A percentile compares a stretch with the other conserved stretches of the same genome.
Evolutionary conservation across 2,797 vertebrate genomes (phyloP).

Genomic region (Enteromius radiatus): DNA sequence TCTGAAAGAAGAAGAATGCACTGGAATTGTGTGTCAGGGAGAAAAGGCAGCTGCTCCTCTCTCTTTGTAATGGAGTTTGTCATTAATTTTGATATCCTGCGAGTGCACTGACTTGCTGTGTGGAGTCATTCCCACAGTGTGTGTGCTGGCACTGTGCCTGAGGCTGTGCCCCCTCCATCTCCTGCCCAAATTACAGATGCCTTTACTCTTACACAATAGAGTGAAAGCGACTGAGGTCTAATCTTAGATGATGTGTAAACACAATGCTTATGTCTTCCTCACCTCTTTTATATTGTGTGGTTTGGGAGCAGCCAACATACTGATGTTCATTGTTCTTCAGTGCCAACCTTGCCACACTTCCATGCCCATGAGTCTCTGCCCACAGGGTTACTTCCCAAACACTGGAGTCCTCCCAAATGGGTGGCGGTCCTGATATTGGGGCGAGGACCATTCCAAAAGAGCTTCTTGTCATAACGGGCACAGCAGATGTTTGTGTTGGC

Average conservation of each 20-base stretch:
- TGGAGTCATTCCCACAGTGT: slow-evolving; percentile 24
- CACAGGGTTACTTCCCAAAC: slow-evolving; percentile 38
- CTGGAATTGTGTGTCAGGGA: slow-evolving; percentile 1
- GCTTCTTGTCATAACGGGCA: slow-evolving; percentile 50
- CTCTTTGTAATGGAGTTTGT: slow-evolving; percentile 41
- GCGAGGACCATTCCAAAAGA: slow-evolving; percentile 50
- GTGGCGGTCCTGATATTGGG: slow-evolving; percentile 47
- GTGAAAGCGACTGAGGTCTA: slow-evolving; percentile 6
- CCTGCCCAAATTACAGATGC: slow-evolving; percentile 30
- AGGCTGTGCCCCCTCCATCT: slow-evolving; percentile 29
- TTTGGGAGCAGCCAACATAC: slow-evolving; percentile 5
- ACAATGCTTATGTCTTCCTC: background rate
- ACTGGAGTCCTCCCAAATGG: slow-evolving; percentile 44
- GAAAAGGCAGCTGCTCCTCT: slow-evolving; percentile 29
- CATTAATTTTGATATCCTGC: slow-evolving; percentile 49
- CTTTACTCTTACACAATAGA: slow-evolving; percentile 32
- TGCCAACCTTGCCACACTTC: slow-evolving; percentile 13
- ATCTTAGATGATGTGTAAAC: slow-evolving; percentile 15
- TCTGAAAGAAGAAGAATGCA: background rate
- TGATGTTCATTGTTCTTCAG: slow-evolving; percentile 37
- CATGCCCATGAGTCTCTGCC: slow-evolving; percentile 25
- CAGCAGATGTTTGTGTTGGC: slow-evolving; percentile 63
- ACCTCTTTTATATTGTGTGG: slow-evolving; percentile 15
- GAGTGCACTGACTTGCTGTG: slow-evolving; percentile 35
- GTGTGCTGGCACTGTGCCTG: slow-evolving; percentile 34